Base-by-base conservation (phyloP, 1,140 invertebrate species). In the Sweltsa coloradensis region DNA sequence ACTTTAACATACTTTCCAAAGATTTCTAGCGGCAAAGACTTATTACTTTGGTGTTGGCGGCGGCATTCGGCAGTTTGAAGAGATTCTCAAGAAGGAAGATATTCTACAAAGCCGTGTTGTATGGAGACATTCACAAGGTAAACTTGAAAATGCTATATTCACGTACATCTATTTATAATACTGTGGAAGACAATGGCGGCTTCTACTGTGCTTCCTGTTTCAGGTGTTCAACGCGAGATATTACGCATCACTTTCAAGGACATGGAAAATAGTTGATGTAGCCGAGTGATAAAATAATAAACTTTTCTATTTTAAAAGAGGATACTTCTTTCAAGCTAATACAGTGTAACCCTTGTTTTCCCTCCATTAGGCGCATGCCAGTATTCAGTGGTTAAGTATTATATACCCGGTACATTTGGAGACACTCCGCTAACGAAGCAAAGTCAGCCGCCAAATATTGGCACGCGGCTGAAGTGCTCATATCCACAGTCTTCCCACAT, bases 11-110 rank as follows among this genome's bases (percentile, higher is more conserved):
- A 48, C 14, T 50, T 45, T 49, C 67, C 21, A 24, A 44, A 73
- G 78, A 61, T 75, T 75, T 61, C 56, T 93, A 25, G 88, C 87
- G 48, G 88, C 81, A 1, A 94, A 94, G 71, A 78, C 73, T 6
- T 79, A 82, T 66, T 94, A 94, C 65, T 93, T 93, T 74, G 90
- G 89, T 50, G 85, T 92, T 36, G 90, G 89, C 27, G 89, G 90
- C 50, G 78, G 84, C 2, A 73, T 78, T 41, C 67, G 72, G 53
- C 71, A 83, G 56, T 90, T 90, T 72, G 72, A 82, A 65, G 58
- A 72, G 36, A 55, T 74, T 47, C 51, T 89, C 11, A 58, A 69
- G 39, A 64, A 70, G 25, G 70, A 74, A 52, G 61, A 60, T 16
- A 42, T 57, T 31, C 79, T 86, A 54, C 51, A 66, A 3, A 60